phyloP scores from a whole-genome alignment of 2,113 vertebrate species.

The Octodon degus region DNA sequence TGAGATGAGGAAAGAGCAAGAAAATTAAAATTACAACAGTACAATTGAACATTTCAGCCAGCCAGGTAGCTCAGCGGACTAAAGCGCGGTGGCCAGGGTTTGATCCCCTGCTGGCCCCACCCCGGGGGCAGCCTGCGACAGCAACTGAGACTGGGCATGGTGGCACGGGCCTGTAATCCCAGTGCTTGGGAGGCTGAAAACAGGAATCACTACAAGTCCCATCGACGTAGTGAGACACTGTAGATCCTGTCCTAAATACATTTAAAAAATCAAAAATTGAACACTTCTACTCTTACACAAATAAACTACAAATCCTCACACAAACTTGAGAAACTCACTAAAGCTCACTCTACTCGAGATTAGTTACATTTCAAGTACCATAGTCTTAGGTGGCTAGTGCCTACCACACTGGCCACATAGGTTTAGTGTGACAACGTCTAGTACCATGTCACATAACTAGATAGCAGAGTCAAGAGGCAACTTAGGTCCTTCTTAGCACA shows the following conservation, averaged over 20 bases:
- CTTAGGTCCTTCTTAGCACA: not conserved
- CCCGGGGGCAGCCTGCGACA: too few species aligned
- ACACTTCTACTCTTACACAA: constrained; percentile 8
- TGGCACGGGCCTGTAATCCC: too few species aligned
- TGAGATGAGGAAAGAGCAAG: not conserved
- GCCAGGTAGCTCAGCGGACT: too few species aligned
- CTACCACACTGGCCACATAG: not conserved
- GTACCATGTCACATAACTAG: not conserved
- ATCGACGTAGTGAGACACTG: too few species aligned
- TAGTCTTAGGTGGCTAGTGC: not conserved
- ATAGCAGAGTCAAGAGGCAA: constrained; percentile 3
- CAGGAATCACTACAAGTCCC: too few species aligned
- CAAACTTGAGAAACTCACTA: not conserved
- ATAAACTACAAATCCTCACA: constrained; percentile 16
- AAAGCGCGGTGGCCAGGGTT: too few species aligned
- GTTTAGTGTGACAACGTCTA: not conserved
- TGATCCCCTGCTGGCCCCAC: too few species aligned
- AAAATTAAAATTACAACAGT: constrained; percentile 33
- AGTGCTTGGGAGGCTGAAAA: too few species aligned
- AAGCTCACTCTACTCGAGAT: not conserved
- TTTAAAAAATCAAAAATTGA: not conserved
- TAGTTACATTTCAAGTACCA: not conserved
- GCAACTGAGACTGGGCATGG: too few species aligned
- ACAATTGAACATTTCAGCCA: not conserved
- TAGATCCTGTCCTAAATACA: too few species aligned